Conservation (phyloP, 92 coral and sea anemone species). For the Heteractis magnifica region DNA sequence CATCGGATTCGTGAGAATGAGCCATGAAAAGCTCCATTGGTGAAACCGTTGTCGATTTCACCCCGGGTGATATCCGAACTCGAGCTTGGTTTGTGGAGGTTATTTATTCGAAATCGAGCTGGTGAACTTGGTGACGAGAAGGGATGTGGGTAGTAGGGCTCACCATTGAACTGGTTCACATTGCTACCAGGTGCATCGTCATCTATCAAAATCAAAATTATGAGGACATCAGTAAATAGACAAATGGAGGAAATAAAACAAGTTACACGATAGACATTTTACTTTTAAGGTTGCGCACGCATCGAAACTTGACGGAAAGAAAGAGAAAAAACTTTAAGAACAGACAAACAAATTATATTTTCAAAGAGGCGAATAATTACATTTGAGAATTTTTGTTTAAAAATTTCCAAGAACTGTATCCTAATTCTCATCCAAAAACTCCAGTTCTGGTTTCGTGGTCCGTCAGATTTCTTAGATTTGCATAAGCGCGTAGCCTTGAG, state of each 20-base stretch:
- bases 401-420: no score
- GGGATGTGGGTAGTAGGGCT: constrained; percentile 42
- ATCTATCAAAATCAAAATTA: constrained; percentile 7
- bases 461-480: no score
- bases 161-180: constrained; percentile 28
- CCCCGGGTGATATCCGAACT: constrained; percentile 41
- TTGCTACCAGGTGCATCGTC: constrained; percentile 19
- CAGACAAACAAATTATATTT: no score
- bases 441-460: no score
- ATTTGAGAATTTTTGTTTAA: no score
- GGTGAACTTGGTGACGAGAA: constrained; percentile 29
- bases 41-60: constrained; percentile 53
- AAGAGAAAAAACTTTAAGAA: no score
- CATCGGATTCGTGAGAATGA: constrained; percentile 44
- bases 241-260: background rate
- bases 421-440: no score
- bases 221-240: background rate
- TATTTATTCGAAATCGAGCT: constrained; percentile 6
- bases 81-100: constrained; percentile 38
- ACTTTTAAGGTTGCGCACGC: background rate
- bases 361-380: no score
- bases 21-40: constrained; percentile 48
- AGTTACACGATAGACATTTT: no score
- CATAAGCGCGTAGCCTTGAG: no score
- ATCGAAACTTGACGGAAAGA: no score